Conservation (phyloP, 2,113 vertebrate species). For the Python bivittatus region DNA sequence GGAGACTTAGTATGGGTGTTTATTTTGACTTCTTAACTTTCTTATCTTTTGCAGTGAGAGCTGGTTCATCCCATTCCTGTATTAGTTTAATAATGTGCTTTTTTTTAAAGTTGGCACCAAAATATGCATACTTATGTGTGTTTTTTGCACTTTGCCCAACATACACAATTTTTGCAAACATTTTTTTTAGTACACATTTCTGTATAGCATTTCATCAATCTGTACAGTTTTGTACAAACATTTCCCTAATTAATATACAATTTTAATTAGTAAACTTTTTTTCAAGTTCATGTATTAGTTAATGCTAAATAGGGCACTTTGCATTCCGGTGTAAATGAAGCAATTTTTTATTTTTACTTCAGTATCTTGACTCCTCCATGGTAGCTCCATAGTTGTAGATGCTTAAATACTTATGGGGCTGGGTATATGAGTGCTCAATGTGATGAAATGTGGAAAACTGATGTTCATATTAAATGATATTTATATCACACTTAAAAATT, state of each 20-base stretch:
- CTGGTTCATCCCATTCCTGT: background rate
- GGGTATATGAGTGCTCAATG: background rate
- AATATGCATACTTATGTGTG: background rate
- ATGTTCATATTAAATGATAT: background rate
- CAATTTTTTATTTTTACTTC: background rate
- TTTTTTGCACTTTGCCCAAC: background rate
- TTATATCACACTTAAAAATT: background rate
- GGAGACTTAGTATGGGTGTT: background rate
- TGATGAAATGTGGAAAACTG: background rate
- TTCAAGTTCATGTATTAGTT: background rate
- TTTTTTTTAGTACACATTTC: background rate
- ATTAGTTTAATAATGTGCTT: background rate
- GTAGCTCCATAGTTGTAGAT: background rate
- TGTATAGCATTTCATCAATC: background rate
- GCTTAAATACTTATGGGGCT: background rate
- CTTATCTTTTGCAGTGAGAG: background rate
- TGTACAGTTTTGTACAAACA: background rate
- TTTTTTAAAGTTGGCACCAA: background rate
- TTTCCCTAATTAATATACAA: background rate
- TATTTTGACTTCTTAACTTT: background rate
- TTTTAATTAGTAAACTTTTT: background rate
- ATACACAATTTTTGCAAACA: background rate
- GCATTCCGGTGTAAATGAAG: background rate
- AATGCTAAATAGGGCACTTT: background rate
- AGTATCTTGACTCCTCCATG: background rate